Base-by-base conservation (phyloP, 2,113 vertebrate genomes). In the Glareola pratincola region DNA sequence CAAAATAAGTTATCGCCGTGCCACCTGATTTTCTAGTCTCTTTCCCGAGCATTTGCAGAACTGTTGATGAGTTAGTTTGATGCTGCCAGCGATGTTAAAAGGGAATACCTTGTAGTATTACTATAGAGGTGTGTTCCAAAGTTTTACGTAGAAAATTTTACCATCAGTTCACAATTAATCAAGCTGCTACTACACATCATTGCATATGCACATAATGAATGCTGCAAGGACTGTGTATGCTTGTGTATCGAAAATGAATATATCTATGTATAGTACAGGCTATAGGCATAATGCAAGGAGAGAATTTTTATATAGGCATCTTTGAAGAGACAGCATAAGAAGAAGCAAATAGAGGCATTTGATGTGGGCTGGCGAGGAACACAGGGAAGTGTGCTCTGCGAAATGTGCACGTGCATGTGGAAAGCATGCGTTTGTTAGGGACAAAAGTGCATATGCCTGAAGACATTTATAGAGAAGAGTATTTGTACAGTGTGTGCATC, bases 291-390 rank as follows among this genome's bases (percentile, higher is more conserved):
- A 73, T 10, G 29, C 62, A 90, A 92, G 67, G 26, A 88, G 47
- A 66, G 51, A 80, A 74, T 80, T 94, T 96, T 92, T 94, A 51
- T 87, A 78, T 14, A 88, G 27, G 72, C 68, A 71, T 91, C 54
- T 92, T 92, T 92, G 90, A 90, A 88, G 29, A 96, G 85, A 84
- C 72, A 93, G 59, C 32, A 86, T 51, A 67, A 92, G 85, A 78
- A 85, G 57, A 80, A 85, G 82, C 54, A 83, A 85, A 54, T 9
- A 88, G 75, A 93, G 37, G 78, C 87, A 88, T 85, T 79, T 90
- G 85, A 72, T 93, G 75, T 59, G 59, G 79, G 88, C 88, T 96
- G 83, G 82, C 30, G 7, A 96, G 68, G 82, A 95, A 43, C 20
- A 39, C 21, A 47, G 39, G 50, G 17, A 88, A 81, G 78, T 12